phyloP scores from a whole-genome alignment of 1,140 invertebrate species.

The Drosophila kohkoa region DNA sequence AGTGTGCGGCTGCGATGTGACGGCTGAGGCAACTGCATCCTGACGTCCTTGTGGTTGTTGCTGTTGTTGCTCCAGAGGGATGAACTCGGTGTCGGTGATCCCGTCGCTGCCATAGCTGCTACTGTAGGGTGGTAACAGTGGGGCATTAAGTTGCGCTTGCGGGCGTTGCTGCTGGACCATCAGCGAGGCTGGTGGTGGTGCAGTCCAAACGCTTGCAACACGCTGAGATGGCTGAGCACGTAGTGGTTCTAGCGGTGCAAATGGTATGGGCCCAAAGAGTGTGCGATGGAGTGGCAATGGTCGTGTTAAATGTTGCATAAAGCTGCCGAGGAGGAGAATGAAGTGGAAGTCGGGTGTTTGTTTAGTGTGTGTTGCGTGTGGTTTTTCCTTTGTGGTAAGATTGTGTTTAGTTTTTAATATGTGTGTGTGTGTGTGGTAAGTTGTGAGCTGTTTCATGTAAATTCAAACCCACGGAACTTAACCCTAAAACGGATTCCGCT shows the following conservation, averaged over 20 bases:
- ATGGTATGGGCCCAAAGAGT: constrained; percentile 59
- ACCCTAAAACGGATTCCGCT: constrained; percentile 45
- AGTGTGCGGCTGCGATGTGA: constrained; percentile 8
- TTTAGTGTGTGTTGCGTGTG: constrained; percentile 57
- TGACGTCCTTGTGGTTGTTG: constrained; percentile 61
- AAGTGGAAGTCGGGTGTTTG: constrained; percentile 28
- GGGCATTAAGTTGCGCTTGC: constrained; percentile 52
- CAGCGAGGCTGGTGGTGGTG: constrained; percentile 53
- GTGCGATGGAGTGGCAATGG: constrained; percentile 76
- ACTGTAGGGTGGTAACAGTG: constrained; percentile 66
- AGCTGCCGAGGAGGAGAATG: constrained; percentile 49
- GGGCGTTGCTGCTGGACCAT: constrained; percentile 47
- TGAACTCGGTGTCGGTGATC: constrained; percentile 69
- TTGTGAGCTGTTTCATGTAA: constrained; percentile 58
- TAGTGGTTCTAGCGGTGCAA: constrained; percentile 69
- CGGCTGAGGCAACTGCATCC: constrained; percentile 26
- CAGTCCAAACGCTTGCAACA: constrained; percentile 64
- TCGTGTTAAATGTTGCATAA: constrained; percentile 78
- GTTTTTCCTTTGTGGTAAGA: constrained; percentile 16
- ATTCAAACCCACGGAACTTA: constrained; percentile 57
- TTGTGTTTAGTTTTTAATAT: constrained; percentile 28
- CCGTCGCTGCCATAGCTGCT: constrained; percentile 43
- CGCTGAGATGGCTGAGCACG: constrained; percentile 72
- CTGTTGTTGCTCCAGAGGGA: constrained; percentile 74
- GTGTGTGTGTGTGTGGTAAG: constrained; percentile 18